A percentile compares a stretch with the other conserved stretches of the same genome.
Evolutionary conservation across 2,888 invertebrate species (phyloP).

Genomic region (Arge pagana): DNA sequence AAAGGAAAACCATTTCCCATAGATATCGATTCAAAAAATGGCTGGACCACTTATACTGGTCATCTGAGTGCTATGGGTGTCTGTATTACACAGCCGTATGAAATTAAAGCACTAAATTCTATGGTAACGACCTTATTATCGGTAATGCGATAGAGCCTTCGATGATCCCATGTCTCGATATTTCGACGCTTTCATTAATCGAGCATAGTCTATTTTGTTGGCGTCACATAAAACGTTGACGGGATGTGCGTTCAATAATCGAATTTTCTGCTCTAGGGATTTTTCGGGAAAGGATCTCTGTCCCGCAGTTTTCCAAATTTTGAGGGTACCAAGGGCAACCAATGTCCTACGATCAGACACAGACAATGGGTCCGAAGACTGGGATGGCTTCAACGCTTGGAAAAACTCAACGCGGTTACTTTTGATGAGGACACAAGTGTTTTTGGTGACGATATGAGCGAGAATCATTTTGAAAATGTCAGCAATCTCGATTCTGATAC

Average conservation of each 20-base stretch:
- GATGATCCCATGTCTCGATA: too few species aligned
- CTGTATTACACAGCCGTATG: constrained; percentile 64
- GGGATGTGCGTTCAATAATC: background rate
- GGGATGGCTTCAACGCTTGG: constrained; percentile 60
- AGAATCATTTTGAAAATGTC: constrained; percentile 2
- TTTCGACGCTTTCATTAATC: too few species aligned
- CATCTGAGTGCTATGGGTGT: constrained; percentile 72
- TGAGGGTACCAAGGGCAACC: constrained; percentile 53
- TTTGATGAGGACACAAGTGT: constrained; percentile 36
- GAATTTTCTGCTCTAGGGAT: constrained; percentile 60
- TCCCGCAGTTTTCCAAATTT: constrained; percentile 64
- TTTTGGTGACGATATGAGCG: constrained; percentile 27
- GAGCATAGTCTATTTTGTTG: too few species aligned
- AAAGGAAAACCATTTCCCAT: constrained; percentile 55
- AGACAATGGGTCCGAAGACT: constrained; percentile 67
- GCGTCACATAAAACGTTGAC: too few species aligned
- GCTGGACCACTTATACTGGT: constrained; percentile 65
- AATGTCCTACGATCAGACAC: constrained; percentile 62
- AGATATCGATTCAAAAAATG: constrained; percentile 55
- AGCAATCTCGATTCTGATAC: constrained; percentile 13
- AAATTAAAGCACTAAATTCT: constrained; percentile 67
- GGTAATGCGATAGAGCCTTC: too few species aligned
- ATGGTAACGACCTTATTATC: constrained; percentile 57
- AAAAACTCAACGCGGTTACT: constrained; percentile 40
- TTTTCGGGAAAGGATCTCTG: constrained; percentile 75